Conservation (phyloP, 2,888 invertebrate genomes). For the Papilio gigon region DNA sequence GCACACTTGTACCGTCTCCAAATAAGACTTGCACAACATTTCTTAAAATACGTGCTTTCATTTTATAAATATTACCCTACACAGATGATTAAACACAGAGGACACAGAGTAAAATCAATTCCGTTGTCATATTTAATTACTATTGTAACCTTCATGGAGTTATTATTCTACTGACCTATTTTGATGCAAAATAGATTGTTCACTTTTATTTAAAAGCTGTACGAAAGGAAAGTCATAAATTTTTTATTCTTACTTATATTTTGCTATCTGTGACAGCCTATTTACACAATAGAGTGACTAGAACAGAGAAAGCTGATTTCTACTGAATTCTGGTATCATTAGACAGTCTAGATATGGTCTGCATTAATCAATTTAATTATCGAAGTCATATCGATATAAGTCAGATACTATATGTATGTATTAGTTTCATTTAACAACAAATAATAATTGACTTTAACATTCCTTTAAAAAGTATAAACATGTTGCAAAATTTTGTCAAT, state of each 20-base stretch:
- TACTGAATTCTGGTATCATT: background rate
- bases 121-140: background rate
- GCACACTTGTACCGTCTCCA: constrained; percentile 44
- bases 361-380: background rate
- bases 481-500: background rate
- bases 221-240: background rate
- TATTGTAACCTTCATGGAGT: background rate
- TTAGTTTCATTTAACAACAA: background rate
- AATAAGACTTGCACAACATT: constrained; percentile 8
- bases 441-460: background rate
- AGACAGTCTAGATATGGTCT: background rate
- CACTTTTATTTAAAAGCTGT: background rate
- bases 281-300: background rate
- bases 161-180: background rate
- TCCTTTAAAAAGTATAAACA: too few relatives aligned
- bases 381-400: background rate
- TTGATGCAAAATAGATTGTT: background rate
- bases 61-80: background rate
- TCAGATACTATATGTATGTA: background rate
- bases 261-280: background rate
- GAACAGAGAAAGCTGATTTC: constrained; percentile 3
- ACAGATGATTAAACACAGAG: background rate
- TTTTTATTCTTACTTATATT: background rate
- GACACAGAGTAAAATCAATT: constrained; percentile 4
- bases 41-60: constrained; percentile 15